Evolutionary conservation across 2,888 invertebrate genomes (phyloP).

Genomic region (Dolichopus griseipennis): DNA sequence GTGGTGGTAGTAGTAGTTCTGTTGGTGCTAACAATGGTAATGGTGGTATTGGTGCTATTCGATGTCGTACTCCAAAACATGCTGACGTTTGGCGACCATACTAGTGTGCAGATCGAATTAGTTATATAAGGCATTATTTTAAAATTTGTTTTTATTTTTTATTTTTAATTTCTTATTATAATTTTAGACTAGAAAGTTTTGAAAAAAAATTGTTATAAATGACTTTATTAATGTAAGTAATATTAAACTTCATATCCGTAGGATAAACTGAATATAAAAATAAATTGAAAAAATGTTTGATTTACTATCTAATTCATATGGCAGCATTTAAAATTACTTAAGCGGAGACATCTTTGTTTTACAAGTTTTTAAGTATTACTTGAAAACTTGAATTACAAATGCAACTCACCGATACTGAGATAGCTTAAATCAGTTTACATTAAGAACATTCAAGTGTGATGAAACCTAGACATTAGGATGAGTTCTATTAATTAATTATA

Average conservation of each 20-base stretch:
- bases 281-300: neutral
- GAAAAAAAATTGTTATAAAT: slow-evolving; percentile 22
- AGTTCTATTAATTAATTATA: too few relatives aligned
- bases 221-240: slow-evolving; percentile 21
- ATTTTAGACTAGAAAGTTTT: slow-evolving; percentile 9
- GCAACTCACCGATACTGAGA: too few relatives aligned
- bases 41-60: slow-evolving; percentile 37
- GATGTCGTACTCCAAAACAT: slow-evolving; percentile 44
- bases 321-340: too few relatives aligned
- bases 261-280: neutral
- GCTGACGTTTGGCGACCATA: slow-evolving; percentile 76
- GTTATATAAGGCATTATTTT: neutral
- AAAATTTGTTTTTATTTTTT: neutral
- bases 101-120: slow-evolving; percentile 39
- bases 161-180: neutral
- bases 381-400: too few relatives aligned
- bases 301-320: too few relatives aligned
- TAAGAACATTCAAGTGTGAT: too few relatives aligned
- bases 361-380: too few relatives aligned
- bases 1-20: slow-evolving; percentile 29
- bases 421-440: too few relatives aligned
- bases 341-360: too few relatives aligned
- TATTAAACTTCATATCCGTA: slow-evolving; percentile 1
- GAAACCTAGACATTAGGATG: too few relatives aligned
- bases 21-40: slow-evolving; percentile 33